Evolutionary conservation across 1,140 invertebrate genomes (phyloP), one percentile per base, ranked within the genome.

Genomic region (Holcopasites calliopsidis): DNA sequence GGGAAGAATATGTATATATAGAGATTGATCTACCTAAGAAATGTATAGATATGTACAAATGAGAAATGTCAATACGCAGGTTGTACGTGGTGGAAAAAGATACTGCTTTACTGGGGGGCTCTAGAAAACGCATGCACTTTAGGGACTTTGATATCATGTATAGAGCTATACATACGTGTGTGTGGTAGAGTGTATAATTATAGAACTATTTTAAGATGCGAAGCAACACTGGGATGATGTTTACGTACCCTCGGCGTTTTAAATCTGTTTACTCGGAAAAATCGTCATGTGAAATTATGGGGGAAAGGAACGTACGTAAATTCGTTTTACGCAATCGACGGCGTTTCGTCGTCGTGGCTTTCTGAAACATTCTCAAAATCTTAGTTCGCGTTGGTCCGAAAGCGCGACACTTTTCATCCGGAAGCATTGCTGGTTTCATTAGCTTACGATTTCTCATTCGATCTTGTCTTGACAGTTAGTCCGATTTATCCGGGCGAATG

Each of bases 181-280:
- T 62, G 75, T 79, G 78, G 78, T 82, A 80, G 74, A 85, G 13
- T 66, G 16, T 55, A 13, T 40, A 52, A 26, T 31, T n/a, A 70
- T 26, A 58, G 33, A 57, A 86, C 74, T 83, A 78, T 77, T 42
- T 64, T 86, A 85, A 87, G 85, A 91, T 91, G 89, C 89, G 86
- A 90, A 89, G 89, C 88, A 90, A 91, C 88, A 88, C 83, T 89
- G 84, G 87, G 84, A 87, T 80, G 84, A 85, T 73, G 64, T 82
- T 90, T 90, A 91, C 88, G 89, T 91, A 91, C 90, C 89, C 83
- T 89, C 79, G 72, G 72, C 75, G 58, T 21, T 84, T 73, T 42
- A 65, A 71, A 76, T 77, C 68, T 52, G 62, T 70, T 62, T n/a
- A 74, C 44, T 82, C 42, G 5, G 31, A 28, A 62, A 75, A 64